Conservation (phyloP, 2,888 invertebrate genomes). For the Tinea pellionella region DNA sequence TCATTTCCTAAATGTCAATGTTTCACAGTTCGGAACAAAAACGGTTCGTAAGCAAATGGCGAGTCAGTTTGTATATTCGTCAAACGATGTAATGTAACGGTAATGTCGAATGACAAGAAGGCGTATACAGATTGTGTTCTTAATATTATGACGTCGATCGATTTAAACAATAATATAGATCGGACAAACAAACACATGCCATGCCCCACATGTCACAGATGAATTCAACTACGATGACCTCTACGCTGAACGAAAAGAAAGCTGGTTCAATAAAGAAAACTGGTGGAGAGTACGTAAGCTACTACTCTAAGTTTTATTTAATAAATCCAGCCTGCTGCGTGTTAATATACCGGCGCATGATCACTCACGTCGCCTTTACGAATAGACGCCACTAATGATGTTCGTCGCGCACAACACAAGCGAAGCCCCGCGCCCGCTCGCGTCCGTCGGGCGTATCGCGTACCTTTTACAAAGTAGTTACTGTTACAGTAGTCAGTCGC, state of each 20-base stretch:
- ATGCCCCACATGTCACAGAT: too few species aligned
- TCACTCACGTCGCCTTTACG: slow-evolving; percentile 39
- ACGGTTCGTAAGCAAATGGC: too few species aligned
- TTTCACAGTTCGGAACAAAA: too few species aligned
- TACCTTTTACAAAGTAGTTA: slow-evolving; percentile 45
- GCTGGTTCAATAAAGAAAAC: not conserved
- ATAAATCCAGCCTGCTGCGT: not conserved
- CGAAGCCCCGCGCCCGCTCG: not conserved
- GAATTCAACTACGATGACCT: too few species aligned
- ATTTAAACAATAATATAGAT: too few species aligned
- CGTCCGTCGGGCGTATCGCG: not conserved
- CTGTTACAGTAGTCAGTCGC: slow-evolving; percentile 78
- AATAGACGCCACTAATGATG: not conserved
- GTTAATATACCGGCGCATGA: slow-evolving; percentile 52
- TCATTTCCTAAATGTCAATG: too few species aligned
- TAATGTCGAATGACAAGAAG: too few species aligned
- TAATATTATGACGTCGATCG: too few species aligned
- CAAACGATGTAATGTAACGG: too few species aligned
- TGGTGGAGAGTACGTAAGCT: not conserved
- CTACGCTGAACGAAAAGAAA: not conserved
- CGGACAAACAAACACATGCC: too few species aligned
- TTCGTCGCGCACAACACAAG: not conserved
- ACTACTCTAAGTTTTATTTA: not conserved
- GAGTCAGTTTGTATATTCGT: too few species aligned
- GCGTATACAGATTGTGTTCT: too few species aligned